Evolutionary conservation across 2,113 vertebrate species (phyloP), one percentile per base, ranked within the genome.

Genomic region (Acanthochromis polyacanthus): DNA sequence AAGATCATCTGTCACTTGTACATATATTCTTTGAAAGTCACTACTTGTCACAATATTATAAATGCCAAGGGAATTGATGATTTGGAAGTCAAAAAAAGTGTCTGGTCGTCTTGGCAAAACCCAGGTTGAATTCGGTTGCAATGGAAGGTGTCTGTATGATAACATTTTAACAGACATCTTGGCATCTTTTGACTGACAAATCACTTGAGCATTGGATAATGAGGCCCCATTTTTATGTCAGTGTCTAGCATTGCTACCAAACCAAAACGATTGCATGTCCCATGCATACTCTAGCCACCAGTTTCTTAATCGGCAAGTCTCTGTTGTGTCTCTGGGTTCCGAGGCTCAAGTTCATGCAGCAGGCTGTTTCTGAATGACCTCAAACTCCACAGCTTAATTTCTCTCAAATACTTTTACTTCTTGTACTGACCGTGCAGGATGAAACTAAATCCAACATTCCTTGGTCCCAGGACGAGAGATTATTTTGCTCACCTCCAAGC

Each of bases 251-350:
- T 76, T 68, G 23, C 40, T 53, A 59, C 58, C 23, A 52, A 36
- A 60, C 69, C 63, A 76, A 78, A 79, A 76, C 17, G 76, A 81
- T 73, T 80, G 76, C 83, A 88, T 78, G 73, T 87, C 77, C 79
- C 51, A n/a, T 64, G 68, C 73, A 74, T 65, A 68, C 56, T 71
- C 58, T 20, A 23, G 63, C 60, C 71, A 45, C 48, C 62, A 23
- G 67, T 57, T 36, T 73, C 36, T 19, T 30, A 43, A 40, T 67
- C 15, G 9, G 25, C 52, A 57, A 71, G 65, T 87, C 76, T 84
- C 64, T 57, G 58, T 67, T 51, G 48, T 32, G 36, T 81, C 75
- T 83, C 67, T 17, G 11, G 23, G 48, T 50, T 88, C 68, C 62
- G 10, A 73, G 78, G 77, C 68, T 90, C 55, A 62, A 76, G 83